A percentile compares a stretch with the other conserved stretches of the same genome.
Conservation (phyloP, 2,797 vertebrate species). For the Pseudochirops cupreus region DNA sequence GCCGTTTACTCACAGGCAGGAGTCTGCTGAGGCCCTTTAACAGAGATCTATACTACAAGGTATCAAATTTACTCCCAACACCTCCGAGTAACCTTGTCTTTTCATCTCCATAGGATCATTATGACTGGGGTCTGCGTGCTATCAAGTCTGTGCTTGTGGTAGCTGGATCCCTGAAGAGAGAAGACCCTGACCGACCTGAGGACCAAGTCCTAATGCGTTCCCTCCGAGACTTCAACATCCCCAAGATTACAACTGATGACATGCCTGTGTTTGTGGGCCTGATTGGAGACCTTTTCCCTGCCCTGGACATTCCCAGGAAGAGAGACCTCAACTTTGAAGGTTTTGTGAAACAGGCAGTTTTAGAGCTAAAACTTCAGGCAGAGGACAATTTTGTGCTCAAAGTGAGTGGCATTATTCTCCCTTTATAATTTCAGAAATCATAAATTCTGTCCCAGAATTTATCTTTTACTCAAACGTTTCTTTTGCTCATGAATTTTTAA, state of each 20-base stretch:
- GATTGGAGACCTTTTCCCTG: slow-evolving; percentile 94
- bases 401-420: slow-evolving; percentile 78
- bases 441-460: not conserved
- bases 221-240: slow-evolving; percentile 95
- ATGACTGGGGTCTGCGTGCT: slow-evolving; percentile 97
- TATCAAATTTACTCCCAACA: not conserved
- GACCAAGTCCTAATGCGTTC: slow-evolving; percentile 98
- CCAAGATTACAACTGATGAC: slow-evolving; percentile 96
- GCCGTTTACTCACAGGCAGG: not conserved
- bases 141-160: slow-evolving; percentile 98
- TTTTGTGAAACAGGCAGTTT: slow-evolving; percentile 90
- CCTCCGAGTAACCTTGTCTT: not conserved
- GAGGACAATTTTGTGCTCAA: slow-evolving; percentile 98
- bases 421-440: not conserved
- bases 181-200: slow-evolving; percentile 91
- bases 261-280: slow-evolving; percentile 97
- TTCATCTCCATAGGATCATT: slow-evolving; percentile 89
- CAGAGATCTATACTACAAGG: not conserved
- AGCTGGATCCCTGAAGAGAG: slow-evolving; percentile 94
- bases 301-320: slow-evolving; percentile 93
- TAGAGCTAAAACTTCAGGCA: slow-evolving; percentile 93
- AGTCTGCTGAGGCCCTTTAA: not conserved
- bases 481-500: not conserved
- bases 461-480: not conserved
- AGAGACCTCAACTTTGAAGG: slow-evolving; percentile 92